Evolutionary conservation across 2,888 invertebrate genomes (phyloP).

Genomic region (Sceliomorpha sp.): DNA sequence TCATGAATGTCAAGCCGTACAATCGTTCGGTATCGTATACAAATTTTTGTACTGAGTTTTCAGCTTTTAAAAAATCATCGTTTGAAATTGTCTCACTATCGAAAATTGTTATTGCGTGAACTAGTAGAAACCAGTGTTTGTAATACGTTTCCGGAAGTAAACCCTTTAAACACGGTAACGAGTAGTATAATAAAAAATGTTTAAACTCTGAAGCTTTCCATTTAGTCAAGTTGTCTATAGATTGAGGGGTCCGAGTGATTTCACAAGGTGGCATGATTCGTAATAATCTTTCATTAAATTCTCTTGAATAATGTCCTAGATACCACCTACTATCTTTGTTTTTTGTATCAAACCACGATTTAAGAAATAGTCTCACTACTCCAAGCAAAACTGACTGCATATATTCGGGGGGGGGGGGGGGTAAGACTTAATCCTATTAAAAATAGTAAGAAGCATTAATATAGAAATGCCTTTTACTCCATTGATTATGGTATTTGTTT

Average conservation of each 20-base stretch:
- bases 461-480: conserved; percentile 22
- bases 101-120: conserved; percentile 17
- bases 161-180: conserved; percentile 29
- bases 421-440: conserved; percentile 23
- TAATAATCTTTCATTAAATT: conserved; percentile 5
- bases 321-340: too few species aligned
- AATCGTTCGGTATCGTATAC: conserved; percentile 15
- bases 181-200: conserved; percentile 41
- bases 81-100: conserved; percentile 5
- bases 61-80: conserved; percentile 11
- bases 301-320: conserved; percentile 7
- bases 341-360: conserved; percentile 11
- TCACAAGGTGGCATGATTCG: too few species aligned
- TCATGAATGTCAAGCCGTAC: conserved; percentile 18
- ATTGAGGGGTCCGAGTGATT: too few species aligned
- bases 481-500: not conserved
- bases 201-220: conserved; percentile 38
- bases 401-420: conserved; percentile 26
- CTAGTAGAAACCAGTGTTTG: conserved; percentile 29
- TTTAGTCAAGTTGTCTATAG: conserved; percentile 1
- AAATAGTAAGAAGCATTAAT: not conserved
- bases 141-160: conserved; percentile 21
- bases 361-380: conserved; percentile 17
- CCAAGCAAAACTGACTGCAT: conserved; percentile 27
- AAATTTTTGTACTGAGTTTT: conserved; percentile 15